Evolutionary conservation across 2,113 vertebrate species (phyloP), one percentile per base, ranked within the genome.

Genomic region (Caloenas nicobarica): DNA sequence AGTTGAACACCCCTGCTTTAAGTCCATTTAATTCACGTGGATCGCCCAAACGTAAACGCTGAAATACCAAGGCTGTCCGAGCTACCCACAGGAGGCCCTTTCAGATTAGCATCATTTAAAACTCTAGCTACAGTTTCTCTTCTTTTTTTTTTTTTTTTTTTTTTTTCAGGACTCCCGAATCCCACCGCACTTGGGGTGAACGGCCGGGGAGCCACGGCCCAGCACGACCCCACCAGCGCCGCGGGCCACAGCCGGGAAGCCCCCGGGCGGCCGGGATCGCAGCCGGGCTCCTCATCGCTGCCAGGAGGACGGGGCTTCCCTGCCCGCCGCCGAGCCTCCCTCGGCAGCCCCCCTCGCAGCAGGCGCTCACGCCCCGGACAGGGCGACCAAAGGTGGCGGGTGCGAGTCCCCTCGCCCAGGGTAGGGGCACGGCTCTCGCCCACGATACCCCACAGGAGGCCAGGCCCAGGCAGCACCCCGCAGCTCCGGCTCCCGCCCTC

Each of bases 381-480:
- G 23, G 7, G 56, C n/a, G 28, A 42, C 48, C 34, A 62, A 15
- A 3, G 31, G 34, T 36, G 10, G 50, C 24, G 14, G 11, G 5
- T 5, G 7, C 33, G 40, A 18, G 2, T 13, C 11, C 33, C 29
- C 13, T 19, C 12, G 10, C 28, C 4, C 46, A 5, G 26, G 48
- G 23, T 53, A 25, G 40, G 21, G 8, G 10, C 25, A 16, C 11
- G 7, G 5, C 8, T 7, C 9, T 24, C 13, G 23, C 34, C 13
- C 31, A 21, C 53, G 14, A 22, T 26, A 8, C 23, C 44, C 24
- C 6, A 16, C 5, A 10, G 44, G 5, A 6, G 12, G 5, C 2
- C 18, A 4, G 6, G 3, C 11, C 28, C 26, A 2, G 7, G 11
- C 28, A 3, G 5, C 26, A 1, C 72, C 26, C 26, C 7, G 7